A percentile compares a stretch with the other conserved stretches of the same genome.
Conservation (phyloP, 2,888 invertebrate genomes). For the Trissolcus japonicus region DNA sequence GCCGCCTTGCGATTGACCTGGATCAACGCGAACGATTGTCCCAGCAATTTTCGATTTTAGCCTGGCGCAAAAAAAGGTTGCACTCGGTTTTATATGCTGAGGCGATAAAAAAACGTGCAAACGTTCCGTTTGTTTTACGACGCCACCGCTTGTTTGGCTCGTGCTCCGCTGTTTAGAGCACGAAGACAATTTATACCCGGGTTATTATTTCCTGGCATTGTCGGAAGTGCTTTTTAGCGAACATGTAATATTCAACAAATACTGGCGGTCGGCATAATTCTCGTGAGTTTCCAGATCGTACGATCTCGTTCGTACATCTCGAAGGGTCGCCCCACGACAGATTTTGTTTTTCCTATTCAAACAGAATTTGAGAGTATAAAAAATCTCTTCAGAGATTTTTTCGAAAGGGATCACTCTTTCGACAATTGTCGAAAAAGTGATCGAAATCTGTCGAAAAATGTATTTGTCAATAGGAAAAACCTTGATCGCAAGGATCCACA, state of each 20-base stretch:
- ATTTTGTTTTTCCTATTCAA: not conserved
- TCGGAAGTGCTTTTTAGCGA: too few relatives aligned
- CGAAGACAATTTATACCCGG: not conserved
- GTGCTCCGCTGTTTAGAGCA: not conserved
- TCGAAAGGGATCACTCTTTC: too few relatives aligned
- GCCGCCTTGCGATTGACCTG: conserved; percentile 28
- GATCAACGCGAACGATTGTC: conserved; percentile 15
- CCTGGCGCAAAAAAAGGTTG: conserved; percentile 1
- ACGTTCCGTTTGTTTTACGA: conserved; percentile 5
- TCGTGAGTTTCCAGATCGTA: too few relatives aligned
- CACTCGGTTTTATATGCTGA: not conserved
- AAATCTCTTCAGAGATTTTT: too few relatives aligned
- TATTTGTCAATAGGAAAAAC: too few relatives aligned
- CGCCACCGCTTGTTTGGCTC: not conserved
- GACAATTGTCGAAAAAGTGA: too few relatives aligned
- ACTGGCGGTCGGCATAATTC: too few relatives aligned
- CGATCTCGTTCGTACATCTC: not conserved
- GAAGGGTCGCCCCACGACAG: not conserved
- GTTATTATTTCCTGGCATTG: not conserved
- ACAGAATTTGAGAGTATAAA: too few relatives aligned
- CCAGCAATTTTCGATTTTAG: conserved; percentile 20
- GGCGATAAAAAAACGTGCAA: conserved; percentile 1
- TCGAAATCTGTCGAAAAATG: too few relatives aligned
- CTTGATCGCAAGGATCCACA: not conserved
- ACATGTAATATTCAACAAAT: too few relatives aligned